Evolutionary conservation across 2,888 invertebrate species (phyloP), one percentile per base, ranked within the genome.

Genomic region (Polydrusus tereticollis): DNA sequence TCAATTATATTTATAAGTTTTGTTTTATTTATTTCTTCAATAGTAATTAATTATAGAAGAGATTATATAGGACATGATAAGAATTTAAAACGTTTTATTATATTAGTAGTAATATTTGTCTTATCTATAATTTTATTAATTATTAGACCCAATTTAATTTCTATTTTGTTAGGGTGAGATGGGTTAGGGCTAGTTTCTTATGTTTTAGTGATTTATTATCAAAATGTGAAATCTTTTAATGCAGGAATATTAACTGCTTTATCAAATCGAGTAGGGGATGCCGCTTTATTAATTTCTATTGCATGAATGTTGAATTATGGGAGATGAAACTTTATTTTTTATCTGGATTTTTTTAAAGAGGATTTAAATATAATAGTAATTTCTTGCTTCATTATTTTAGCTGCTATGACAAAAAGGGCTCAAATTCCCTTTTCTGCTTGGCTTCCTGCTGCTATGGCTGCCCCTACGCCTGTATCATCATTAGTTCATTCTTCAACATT

Each of bases 391-490:
- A 69, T 75, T 20, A 43, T 75, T 43, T 50, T 88, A 77, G 90
- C 90, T 0, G 87, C 89, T 63, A 89, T 92, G 86, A 93, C 93
- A 72, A 94, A 94, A 85, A 93, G 93, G 77, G 93, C 93, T 82
- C 93, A 94, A 85, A 90, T 93, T 88, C 93, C 93, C 55, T 94
- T 94, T 90, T 92, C 91, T 74, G 88, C 91, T 52, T 94, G 93
- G 79, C 84, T 93, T 58, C 93, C 93, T 57, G 75, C 76, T 8
- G 73, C 74, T 23, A 75, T 72, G 21, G 75, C 76, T 0, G 93
- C 93, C 50, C 93, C 93, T 36, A 93, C 93, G 0, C 93, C 93
- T 8, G 90, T 76, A n/a, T 72, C 76, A 50, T 72, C 70, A 14
- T 65, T 76, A 36, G 74, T 74, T 0, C 71, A 74, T 59, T 74